A percentile compares a stretch with the other conserved stretches of the same genome.
Conservation (phyloP, 2,797 vertebrate genomes). For the Parotocinclus haroldoi region DNA sequence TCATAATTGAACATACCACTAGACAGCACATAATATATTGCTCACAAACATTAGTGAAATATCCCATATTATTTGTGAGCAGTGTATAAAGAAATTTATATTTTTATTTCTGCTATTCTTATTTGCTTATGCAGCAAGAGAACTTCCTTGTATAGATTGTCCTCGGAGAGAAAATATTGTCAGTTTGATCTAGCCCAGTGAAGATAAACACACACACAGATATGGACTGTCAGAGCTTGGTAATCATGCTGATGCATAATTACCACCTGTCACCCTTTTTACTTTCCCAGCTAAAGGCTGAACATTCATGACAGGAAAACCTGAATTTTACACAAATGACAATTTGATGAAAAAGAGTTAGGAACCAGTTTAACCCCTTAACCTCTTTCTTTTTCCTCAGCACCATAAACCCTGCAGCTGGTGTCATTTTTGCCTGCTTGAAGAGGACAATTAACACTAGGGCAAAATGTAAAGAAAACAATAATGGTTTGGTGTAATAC, state of each 20-base stretch:
- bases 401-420: background rate
- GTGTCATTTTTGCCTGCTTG: background rate
- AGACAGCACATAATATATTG: too few relatives aligned
- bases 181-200: background rate
- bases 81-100: too few relatives aligned
- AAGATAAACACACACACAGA: slow-evolving; percentile 36
- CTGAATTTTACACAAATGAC: slow-evolving; percentile 1
- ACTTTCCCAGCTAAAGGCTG: slow-evolving; percentile 25
- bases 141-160: background rate
- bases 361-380: background rate
- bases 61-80: too few relatives aligned
- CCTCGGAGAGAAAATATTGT: background rate
- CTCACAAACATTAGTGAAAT: too few relatives aligned
- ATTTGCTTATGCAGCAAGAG: background rate
- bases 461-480: background rate
- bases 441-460: background rate
- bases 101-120: too few relatives aligned
- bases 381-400: background rate
- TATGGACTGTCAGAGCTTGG: slow-evolving; percentile 18
- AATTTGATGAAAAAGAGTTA: background rate
- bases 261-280: slow-evolving; percentile 37
- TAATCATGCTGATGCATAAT: slow-evolving; percentile 45
- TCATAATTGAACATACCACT: too few relatives aligned
- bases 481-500: background rate
- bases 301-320: slow-evolving; percentile 15